Evolutionary conservation across 2,797 vertebrate species (phyloP).

Genomic region (Knipowitschia caucasica): DNA sequence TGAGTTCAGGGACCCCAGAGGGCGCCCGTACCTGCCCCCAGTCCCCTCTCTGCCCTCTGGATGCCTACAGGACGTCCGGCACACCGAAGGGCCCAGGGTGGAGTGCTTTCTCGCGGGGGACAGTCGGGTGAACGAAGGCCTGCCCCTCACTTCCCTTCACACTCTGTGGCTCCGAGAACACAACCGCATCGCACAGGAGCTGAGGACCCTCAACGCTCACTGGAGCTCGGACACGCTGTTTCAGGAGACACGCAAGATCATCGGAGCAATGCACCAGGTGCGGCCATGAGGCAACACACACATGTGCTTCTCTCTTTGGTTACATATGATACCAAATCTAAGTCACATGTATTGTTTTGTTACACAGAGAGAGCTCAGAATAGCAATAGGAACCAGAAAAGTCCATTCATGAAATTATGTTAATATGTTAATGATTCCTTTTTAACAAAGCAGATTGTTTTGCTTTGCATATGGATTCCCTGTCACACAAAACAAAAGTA

Average conservation of each 20-base stretch:
- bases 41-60: conserved; percentile 59
- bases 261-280: conserved; percentile 94
- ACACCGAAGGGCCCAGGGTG: conserved; percentile 51
- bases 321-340: too few species aligned
- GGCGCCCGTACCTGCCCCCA: conserved; percentile 80
- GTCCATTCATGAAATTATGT: too few species aligned
- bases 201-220: conserved; percentile 80
- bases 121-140: conserved; percentile 83
- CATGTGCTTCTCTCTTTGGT: too few species aligned
- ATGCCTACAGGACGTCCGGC: conserved; percentile 70
- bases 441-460: too few species aligned
- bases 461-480: too few species aligned
- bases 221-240: conserved; percentile 84
- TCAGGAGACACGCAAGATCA: conserved; percentile 89
- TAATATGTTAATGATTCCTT: too few species aligned
- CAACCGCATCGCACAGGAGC: conserved; percentile 81
- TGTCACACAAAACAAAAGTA: too few species aligned
- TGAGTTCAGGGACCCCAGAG: conserved; percentile 67
- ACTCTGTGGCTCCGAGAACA: conserved; percentile 92
- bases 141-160: conserved; percentile 81
- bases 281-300: not conserved
- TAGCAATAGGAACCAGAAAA: too few species aligned
- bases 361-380: too few species aligned
- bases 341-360: too few species aligned
- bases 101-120: conserved; percentile 92